Percentiles rank a stretch among this genome's conserved stretches.
phyloP scores from a whole-genome alignment of 92 coral and sea anemone species.

The Phenganax marumi region DNA sequence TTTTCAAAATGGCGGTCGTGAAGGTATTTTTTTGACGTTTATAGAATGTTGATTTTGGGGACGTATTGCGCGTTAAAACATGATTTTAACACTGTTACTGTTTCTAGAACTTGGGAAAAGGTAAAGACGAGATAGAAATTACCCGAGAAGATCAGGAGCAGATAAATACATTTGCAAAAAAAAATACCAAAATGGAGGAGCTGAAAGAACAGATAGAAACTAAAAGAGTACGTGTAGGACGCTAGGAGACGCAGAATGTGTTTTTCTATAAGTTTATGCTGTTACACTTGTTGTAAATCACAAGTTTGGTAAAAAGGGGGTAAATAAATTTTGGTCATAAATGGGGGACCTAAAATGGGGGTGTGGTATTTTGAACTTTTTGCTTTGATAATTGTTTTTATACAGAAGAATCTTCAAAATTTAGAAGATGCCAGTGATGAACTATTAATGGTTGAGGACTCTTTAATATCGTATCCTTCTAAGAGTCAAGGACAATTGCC shows the following conservation, averaged over 20 bases:
- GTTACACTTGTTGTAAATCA: no score
- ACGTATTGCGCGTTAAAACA: not conserved
- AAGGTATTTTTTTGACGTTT: constrained; percentile 26
- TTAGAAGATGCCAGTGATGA: constrained; percentile 90
- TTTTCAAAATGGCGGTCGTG: constrained; percentile 33
- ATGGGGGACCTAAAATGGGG: no score
- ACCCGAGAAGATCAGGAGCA: constrained; percentile 91
- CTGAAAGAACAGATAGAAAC: constrained; percentile 78
- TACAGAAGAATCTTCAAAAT: constrained; percentile 76
- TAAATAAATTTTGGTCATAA: no score
- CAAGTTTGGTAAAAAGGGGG: no score
- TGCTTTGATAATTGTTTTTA: not conserved
- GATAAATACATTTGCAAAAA: constrained; percentile 91
- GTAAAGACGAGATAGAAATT: constrained; percentile 81
- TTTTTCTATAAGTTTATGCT: no score
- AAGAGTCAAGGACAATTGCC: constrained; percentile 68
- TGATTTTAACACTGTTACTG: not conserved
- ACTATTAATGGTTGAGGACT: constrained; percentile 76
- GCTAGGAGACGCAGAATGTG: no score
- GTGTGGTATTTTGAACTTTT: no score
- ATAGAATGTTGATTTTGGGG: not conserved
- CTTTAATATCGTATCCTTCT: constrained; percentile 36
- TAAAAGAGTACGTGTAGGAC: constrained; percentile 65
- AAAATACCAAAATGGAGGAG: constrained; percentile 77
- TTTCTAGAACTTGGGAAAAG: constrained; percentile 41